Percentiles rank a stretch among this genome's conserved stretches.
Conservation (phyloP, 2,888 invertebrate genomes). For the Xiphydria camelus region DNA sequence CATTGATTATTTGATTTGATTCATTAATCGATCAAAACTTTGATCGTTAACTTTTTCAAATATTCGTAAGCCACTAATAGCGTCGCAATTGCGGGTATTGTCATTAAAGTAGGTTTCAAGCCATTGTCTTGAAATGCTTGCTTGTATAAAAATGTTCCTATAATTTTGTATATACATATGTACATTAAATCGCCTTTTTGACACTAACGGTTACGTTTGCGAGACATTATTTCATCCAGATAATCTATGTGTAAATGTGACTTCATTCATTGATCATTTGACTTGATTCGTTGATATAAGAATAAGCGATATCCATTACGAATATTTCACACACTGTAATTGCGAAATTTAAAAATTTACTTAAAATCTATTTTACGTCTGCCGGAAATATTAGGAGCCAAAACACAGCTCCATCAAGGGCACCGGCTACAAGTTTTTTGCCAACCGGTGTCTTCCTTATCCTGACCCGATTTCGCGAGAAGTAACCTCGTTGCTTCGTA, state of each 20-base stretch:
- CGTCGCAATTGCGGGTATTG: conserved; percentile 93
- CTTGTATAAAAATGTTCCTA: no score
- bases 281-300: conserved; percentile 31
- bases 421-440: no score
- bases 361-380: no score
- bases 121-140: conserved; percentile 88
- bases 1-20: no score
- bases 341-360: no score
- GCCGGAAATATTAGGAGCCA: no score
- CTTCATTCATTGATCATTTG: conserved; percentile 47
- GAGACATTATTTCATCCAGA: no score
- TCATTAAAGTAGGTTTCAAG: conserved; percentile 90
- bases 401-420: no score
- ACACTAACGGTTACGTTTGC: conserved; percentile 43
- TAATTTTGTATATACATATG: no score
- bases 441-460: conserved; percentile 77
- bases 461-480: conserved; percentile 66
- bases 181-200: conserved; percentile 45
- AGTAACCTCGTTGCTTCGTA: conserved; percentile 79
- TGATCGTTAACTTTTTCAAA: conserved; percentile 78
- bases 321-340: conserved; percentile 69
- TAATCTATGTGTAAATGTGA: no score
- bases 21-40: conserved; percentile 48
- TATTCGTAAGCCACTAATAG: conserved; percentile 98
- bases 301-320: no score